Base-by-base conservation (phyloP, 2,888 invertebrate genomes). In the Amorpha juglandis region DNA sequence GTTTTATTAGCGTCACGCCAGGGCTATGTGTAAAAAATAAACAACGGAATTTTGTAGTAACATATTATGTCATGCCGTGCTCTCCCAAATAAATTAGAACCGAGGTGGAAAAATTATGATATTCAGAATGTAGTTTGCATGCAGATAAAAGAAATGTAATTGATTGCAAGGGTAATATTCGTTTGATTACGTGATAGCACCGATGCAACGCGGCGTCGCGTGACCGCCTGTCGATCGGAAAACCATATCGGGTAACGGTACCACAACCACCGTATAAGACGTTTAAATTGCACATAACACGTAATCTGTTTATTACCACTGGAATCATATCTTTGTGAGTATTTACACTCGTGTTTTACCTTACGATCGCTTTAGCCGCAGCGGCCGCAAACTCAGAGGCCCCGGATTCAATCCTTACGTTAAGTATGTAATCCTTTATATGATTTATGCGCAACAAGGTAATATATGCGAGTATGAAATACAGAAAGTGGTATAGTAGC, bases 151-250 rank as follows among this genome's bases (percentile, higher is more conserved):
- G 72, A 71, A 76, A 62, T 65, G 64, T 81, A 81, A 81, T 81
- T 81, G 78, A 78, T 79, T 75, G 78, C 75, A 74, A 70, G 71
- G 69, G 71, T 74, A 75, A 76, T 69, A 71, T 66, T 64, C 65
- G 69, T 64, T 64, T 69, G 68, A 67, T 70, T 71, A 73, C 68
- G 58, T 72, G 73, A 76, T 75, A 74, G 70, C 55, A 58, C 52
- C 45, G 42, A 63, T 6, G 45, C 45, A 9, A 8, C 74, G 69
- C 71, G 69, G 68, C 70, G 58, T 82, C 71, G 83, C 83, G 82
- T 83, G 81, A 78, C 81, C 74, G 71, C 65, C 74, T 78, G 82
- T 78, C 84, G 83, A 87, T 85, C 78, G 84, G 78, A 76, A 81
- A 73, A 76, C 72, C 82, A 82, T 85, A 86, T 85, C 85, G 78